A percentile compares a stretch with the other conserved stretches of the same genome.
phyloP scores from a whole-genome alignment of 1,140 invertebrate species.

The Hyles vespertilio region DNA sequence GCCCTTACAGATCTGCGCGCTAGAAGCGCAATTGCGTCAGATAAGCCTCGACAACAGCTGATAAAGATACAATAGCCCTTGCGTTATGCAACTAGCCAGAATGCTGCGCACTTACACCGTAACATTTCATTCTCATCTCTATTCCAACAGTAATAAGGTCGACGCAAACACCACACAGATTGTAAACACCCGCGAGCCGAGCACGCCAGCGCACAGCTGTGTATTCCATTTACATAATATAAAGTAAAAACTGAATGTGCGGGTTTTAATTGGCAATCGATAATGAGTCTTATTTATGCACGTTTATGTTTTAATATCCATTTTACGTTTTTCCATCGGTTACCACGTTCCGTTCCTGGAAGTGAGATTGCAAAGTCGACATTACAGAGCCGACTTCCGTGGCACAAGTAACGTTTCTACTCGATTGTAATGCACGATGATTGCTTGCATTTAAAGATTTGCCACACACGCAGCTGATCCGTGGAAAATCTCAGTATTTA shows the following conservation, averaged over 20 bases:
- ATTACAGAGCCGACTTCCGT: conserved; percentile 21
- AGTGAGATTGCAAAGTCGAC: conserved; percentile 9
- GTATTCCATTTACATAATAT: conserved; percentile 52
- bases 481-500: conserved; percentile 8
- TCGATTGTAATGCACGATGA: conserved; percentile 13
- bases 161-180: conserved; percentile 19
- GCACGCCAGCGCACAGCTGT: conserved; percentile 42
- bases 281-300: background rate
- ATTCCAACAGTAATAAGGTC: conserved; percentile 14
- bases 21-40: conserved; percentile 36
- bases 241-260: conserved; percentile 24
- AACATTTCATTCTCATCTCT: conserved; percentile 27
- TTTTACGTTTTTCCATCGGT: background rate
- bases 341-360: background rate
- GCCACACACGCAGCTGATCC: conserved; percentile 7
- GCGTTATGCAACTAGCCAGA: conserved; percentile 62
- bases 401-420: conserved; percentile 21
- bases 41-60: conserved; percentile 43
- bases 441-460: conserved; percentile 18
- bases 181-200: conserved; percentile 18
- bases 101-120: conserved; percentile 35
- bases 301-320: background rate
- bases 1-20: no score
- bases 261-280: background rate
- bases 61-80: conserved; percentile 51